Conservation (phyloP, 2,888 invertebrate species). For the Drosophila basisetae region DNA sequence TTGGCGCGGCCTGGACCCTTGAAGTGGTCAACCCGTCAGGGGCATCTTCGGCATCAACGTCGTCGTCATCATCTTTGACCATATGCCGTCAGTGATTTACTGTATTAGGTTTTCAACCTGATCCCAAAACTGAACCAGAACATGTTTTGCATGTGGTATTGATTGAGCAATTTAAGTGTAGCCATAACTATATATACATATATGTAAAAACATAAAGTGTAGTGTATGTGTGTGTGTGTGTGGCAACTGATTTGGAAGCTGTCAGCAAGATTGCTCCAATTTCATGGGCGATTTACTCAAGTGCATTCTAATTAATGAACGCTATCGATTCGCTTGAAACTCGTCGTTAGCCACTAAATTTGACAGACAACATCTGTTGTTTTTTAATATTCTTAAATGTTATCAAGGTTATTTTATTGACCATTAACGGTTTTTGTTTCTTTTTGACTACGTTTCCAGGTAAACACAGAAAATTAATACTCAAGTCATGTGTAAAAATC, state of each 20-base stretch:
- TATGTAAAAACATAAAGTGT: slow-evolving; percentile 1
- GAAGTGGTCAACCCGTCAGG: slow-evolving; percentile 74
- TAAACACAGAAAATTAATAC: slow-evolving; percentile 8
- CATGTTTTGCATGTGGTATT: slow-evolving; percentile 70
- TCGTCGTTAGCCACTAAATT: slow-evolving; percentile 51
- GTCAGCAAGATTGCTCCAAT: slow-evolving; percentile 77
- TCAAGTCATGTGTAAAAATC: neutral
- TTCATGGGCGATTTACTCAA: slow-evolving; percentile 73
- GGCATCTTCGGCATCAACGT: slow-evolving; percentile 6
- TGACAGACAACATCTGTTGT: slow-evolving; percentile 69
- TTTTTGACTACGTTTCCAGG: slow-evolving; percentile 35
- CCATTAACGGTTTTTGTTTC: slow-evolving; percentile 42
- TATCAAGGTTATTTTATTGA: slow-evolving; percentile 36
- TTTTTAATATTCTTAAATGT: slow-evolving; percentile 29
- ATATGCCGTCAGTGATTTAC: slow-evolving; percentile 69
- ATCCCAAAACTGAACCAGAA: slow-evolving; percentile 45
- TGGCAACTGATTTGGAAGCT: slow-evolving; percentile 66
- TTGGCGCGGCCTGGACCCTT: slow-evolving; percentile 47
- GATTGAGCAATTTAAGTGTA: slow-evolving; percentile 74
- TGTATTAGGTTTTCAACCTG: slow-evolving; percentile 35
- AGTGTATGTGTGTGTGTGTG: slow-evolving; percentile 20
- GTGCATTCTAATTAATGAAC: slow-evolving; percentile 72
- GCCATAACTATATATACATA: slow-evolving; percentile 16
- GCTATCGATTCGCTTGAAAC: slow-evolving; percentile 41
- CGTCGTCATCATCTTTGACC: slow-evolving; percentile 38